phyloP scores from a whole-genome alignment of 2,113 vertebrate species.

The Chlamydotis undulata region DNA sequence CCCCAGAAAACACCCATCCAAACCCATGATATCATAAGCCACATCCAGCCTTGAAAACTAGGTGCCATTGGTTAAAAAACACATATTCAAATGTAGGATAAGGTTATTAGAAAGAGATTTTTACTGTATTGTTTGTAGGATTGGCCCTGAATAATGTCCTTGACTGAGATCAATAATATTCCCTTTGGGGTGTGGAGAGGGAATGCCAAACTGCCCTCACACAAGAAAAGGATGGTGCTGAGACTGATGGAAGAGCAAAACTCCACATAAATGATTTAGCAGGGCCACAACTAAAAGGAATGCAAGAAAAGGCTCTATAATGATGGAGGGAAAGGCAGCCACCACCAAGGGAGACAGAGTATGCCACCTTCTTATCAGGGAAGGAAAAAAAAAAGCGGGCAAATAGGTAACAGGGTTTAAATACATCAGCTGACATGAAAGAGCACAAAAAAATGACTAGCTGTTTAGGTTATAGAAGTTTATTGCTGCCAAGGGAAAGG shows the following conservation, averaged over 20 bases:
- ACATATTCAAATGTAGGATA: neutral
- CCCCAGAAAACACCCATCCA: neutral
- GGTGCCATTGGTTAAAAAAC: neutral
- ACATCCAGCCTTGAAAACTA: neutral
- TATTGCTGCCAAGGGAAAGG: neutral
- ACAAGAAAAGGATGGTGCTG: neutral
- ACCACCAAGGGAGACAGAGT: neutral
- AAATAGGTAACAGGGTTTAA: neutral
- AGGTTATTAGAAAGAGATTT: neutral
- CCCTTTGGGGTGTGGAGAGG: neutral
- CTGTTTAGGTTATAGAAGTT: neutral
- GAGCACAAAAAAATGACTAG: neutral
- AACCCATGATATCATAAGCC: neutral
- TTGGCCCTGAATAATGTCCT: neutral
- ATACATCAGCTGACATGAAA: neutral
- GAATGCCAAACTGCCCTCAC: neutral
- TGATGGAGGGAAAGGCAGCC: rapidly evolving
- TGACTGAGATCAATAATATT: neutral
- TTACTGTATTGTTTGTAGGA: neutral
- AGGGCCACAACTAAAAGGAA: neutral
- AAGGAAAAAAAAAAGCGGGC: neutral
- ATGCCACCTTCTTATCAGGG: neutral
- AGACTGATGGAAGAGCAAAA: neutral
- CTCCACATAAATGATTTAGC: neutral
- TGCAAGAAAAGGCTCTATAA: neutral